Evolutionary conservation across 2,113 vertebrate genomes (phyloP).

Genomic region (Hylia prasina): DNA sequence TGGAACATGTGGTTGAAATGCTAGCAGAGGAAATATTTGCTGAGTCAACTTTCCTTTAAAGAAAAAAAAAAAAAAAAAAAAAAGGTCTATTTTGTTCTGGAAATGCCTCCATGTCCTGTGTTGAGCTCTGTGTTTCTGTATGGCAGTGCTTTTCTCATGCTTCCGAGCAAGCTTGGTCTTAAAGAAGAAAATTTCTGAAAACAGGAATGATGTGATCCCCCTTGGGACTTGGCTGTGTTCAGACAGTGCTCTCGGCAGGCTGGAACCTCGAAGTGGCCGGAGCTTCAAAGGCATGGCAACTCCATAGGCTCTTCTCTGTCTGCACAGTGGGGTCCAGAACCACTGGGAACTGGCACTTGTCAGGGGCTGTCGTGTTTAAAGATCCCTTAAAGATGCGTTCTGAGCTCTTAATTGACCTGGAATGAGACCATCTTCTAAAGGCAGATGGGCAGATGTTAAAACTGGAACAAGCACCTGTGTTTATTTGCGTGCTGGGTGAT

Average conservation of each 20-base stretch:
- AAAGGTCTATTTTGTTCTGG: not conserved
- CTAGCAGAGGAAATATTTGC: conserved; percentile 36
- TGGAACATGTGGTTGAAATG: conserved; percentile 23
- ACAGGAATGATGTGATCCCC: not conserved
- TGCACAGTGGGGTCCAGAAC: not conserved
- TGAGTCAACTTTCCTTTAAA: conserved; percentile 49
- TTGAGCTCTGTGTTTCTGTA: not conserved
- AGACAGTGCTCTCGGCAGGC: not conserved
- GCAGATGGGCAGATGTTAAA: not conserved
- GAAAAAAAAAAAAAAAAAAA: not conserved
- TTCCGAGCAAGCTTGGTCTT: not conserved
- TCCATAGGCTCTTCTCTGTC: not conserved
- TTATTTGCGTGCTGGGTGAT: not conserved
- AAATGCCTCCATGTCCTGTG: not conserved
- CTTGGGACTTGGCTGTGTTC: not conserved
- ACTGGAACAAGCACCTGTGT: not conserved
- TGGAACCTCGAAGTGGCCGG: not conserved
- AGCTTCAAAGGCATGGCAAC: not conserved
- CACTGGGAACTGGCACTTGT: not conserved
- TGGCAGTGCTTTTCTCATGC: not conserved
- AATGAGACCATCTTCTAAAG: not conserved
- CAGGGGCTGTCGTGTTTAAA: not conserved
- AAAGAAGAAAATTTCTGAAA: not conserved
- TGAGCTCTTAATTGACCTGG: not conserved
- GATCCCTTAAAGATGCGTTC: not conserved